Evolutionary conservation across 2,113 vertebrate species (phyloP).

Genomic region (Nycticebus coucang): DNA sequence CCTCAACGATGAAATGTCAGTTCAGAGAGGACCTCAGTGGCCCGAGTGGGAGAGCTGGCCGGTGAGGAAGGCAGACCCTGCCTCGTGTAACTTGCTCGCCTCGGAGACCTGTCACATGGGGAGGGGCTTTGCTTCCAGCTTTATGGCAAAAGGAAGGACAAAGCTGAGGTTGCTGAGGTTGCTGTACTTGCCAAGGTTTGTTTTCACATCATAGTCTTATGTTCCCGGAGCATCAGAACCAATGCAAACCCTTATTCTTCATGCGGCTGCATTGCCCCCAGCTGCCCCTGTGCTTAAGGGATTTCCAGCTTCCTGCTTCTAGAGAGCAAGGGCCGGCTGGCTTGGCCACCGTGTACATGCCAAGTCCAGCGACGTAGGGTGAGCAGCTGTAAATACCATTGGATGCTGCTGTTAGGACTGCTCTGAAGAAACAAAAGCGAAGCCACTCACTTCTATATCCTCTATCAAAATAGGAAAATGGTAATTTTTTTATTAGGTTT

Average conservation of each 20-base stretch:
- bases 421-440: neutral
- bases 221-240: neutral
- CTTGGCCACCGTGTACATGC: accelerated
- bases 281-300: neutral
- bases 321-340: neutral
- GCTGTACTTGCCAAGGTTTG: accelerated
- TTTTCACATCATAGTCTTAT: accelerated
- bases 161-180: neutral
- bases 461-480: conserved; percentile 31
- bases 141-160: neutral
- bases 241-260: neutral
- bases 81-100: neutral
- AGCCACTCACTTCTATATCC: neutral
- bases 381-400: accelerated
- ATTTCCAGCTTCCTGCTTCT: neutral
- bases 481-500: neutral
- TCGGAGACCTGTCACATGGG: no score
- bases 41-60: neutral
- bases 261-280: neutral
- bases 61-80: neutral
- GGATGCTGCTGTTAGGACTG: accelerated
- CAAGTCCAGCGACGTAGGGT: accelerated
- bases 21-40: neutral
- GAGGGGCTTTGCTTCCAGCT: neutral
- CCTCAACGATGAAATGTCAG: neutral